Percentiles rank a stretch among this genome's conserved stretches.
These are phyloP conservation scores for Sminthopsis crassicaudata DNA, from an alignment of 2,113 vertebrate species.

Conservation along the genomic window DNA sequence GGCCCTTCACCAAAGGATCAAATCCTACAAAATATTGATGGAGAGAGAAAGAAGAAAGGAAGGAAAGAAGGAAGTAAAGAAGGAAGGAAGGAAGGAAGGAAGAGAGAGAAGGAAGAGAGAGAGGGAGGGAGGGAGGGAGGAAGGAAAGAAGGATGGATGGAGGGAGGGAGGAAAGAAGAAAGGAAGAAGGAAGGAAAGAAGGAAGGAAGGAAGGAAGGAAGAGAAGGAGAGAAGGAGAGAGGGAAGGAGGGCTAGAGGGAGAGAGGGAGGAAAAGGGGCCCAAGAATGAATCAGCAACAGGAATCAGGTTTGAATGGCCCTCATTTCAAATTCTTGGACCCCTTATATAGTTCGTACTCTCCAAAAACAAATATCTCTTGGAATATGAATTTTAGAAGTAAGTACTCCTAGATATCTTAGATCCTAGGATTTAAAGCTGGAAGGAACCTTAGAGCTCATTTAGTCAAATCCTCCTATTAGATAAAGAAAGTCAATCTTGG, in stretches of 20 bases:
- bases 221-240: too few relatives aligned
- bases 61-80: neutral
- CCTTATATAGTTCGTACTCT: neutral
- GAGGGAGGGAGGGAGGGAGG: neutral
- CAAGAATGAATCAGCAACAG: neutral
- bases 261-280: neutral
- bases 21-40: neutral
- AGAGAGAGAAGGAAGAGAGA: neutral
- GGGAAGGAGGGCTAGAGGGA: too few relatives aligned
- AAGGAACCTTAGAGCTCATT: neutral
- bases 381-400: neutral
- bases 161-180: too few relatives aligned
- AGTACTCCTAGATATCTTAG: neutral
- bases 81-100: neutral
- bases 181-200: too few relatives aligned
- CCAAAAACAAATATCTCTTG: neutral
- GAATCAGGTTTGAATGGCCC: neutral
- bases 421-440: neutral
- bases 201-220: too few relatives aligned
- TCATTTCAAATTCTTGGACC: neutral
- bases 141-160: too few relatives aligned
- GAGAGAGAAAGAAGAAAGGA: neutral
- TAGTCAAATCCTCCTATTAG: neutral
- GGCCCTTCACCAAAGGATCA: neutral
- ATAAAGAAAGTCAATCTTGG: neutral